Percentiles rank a stretch among this genome's conserved stretches.
These are phyloP conservation scores for Montifringilla adamsi DNA, from an alignment of 2,113 vertebrate species.

Conservation along the genomic window DNA sequence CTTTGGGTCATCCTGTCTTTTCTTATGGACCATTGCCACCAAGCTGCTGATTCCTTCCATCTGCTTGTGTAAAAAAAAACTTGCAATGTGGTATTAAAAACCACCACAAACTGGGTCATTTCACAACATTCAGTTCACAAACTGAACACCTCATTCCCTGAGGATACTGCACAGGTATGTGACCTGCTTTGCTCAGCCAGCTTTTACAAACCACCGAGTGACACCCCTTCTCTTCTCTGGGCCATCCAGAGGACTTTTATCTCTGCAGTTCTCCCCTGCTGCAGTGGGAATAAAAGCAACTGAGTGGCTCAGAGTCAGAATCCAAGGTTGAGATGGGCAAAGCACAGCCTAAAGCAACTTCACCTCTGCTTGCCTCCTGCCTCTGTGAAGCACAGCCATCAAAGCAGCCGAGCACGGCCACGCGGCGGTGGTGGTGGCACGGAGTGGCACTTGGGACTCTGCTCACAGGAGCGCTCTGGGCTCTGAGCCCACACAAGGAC, in stretches of 20 bases:
- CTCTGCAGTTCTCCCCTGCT: constrained; percentile 23
- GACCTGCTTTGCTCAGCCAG: constrained; percentile 25
- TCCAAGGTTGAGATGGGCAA: neutral
- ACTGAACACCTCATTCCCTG: neutral
- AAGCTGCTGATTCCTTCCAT: neutral
- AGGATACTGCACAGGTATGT: neutral
- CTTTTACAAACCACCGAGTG: constrained; percentile 5
- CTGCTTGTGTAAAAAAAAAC: neutral
- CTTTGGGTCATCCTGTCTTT: neutral
- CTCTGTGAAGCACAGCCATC: neutral
- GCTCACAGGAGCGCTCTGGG: neutral
- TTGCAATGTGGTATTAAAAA: neutral
- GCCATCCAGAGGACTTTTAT: constrained; percentile 35
- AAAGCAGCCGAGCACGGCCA: neutral
- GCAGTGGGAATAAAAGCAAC: constrained; percentile 33
- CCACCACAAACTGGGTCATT: constrained; percentile 3
- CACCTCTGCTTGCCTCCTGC: neutral
- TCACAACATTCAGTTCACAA: neutral
- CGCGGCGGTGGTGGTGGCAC: neutral
- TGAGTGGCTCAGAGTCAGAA: constrained; percentile 12
- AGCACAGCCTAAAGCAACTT: constrained; percentile 51
- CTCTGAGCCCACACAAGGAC: neutral
- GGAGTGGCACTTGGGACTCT: neutral
- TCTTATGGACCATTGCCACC: neutral
- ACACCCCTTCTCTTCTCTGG: neutral